Conservation (phyloP, 2,888 invertebrate genomes). For the Ophraella communa region DNA sequence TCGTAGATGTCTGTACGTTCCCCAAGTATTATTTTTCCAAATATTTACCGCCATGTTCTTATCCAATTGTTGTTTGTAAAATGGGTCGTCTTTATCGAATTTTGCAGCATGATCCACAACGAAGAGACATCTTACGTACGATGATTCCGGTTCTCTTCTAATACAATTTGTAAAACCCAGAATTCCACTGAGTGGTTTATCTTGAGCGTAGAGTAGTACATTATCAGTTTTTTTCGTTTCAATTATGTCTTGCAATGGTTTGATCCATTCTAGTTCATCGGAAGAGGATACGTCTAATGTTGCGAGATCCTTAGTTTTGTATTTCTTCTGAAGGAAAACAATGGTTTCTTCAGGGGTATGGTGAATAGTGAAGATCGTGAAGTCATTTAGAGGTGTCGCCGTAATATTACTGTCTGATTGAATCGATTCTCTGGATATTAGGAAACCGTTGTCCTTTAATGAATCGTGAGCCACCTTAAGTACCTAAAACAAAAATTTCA, state of each 20-base stretch:
- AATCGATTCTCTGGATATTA: slow-evolving; percentile 67
- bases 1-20: slow-evolving; percentile 82
- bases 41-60: slow-evolving; percentile 84
- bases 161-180: slow-evolving; percentile 78
- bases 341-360: slow-evolving; percentile 63
- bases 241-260: slow-evolving; percentile 55
- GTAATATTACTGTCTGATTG: slow-evolving; percentile 54
- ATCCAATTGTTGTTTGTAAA: slow-evolving; percentile 71
- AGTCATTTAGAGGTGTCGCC: neutral
- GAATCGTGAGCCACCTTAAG: slow-evolving; percentile 31
- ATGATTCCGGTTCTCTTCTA: slow-evolving; percentile 65
- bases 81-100: slow-evolving; percentile 64
- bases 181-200: slow-evolving; percentile 76
- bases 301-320: slow-evolving; percentile 44
- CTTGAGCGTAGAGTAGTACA: slow-evolving; percentile 69
- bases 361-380: slow-evolving; percentile 59
- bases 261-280: slow-evolving; percentile 60
- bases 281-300: slow-evolving; percentile 60
- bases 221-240: slow-evolving; percentile 58
- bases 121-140: slow-evolving; percentile 61
- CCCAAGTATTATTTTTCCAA: slow-evolving; percentile 65
- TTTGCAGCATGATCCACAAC: slow-evolving; percentile 67
- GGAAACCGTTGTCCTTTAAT: slow-evolving; percentile 65
- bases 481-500: slow-evolving; percentile 38
- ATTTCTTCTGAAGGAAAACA: slow-evolving; percentile 62